Percentiles rank a stretch among this genome's conserved stretches.
These are phyloP conservation scores for Monopis laevigella DNA, from an alignment of 2,888 invertebrate species.

Conservation along the genomic window DNA sequence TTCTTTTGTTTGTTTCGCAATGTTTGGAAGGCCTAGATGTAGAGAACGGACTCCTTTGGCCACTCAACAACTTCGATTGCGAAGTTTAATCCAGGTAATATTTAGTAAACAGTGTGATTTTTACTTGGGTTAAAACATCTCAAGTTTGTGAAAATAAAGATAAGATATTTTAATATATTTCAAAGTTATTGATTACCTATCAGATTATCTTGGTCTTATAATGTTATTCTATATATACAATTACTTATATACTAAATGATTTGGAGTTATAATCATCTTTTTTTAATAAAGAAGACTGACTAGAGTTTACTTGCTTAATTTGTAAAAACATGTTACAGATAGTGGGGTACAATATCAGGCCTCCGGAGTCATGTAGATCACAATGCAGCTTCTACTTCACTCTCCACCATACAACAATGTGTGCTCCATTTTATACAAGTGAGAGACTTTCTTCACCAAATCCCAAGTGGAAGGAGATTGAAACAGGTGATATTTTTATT, in stretches of 20 bases:
- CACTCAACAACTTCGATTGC: constrained; percentile 84
- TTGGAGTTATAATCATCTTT: no score
- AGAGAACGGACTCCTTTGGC: constrained; percentile 83
- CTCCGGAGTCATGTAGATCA: constrained; percentile 49
- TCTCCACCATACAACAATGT: constrained; percentile 81
- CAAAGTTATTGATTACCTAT: no score
- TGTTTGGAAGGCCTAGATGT: constrained; percentile 73
- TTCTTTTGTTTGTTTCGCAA: constrained; percentile 22
- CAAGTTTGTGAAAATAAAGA: no score
- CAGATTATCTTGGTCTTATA: no score
- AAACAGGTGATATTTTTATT: constrained; percentile 72
- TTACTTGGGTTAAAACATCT: no score
- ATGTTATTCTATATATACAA: no score
- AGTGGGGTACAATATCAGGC: constrained; percentile 59
- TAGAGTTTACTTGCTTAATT: no score
- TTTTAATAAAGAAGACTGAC: no score
- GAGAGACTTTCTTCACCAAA: constrained; percentile 76
- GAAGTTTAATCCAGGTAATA: constrained; percentile 79
- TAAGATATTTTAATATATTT: no score
- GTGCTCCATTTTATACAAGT: constrained; percentile 86
- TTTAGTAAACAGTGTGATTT: constrained; percentile 17
- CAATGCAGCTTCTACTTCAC: constrained; percentile 78
- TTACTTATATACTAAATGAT: no score
- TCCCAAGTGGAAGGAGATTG: constrained; percentile 85
- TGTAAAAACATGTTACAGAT: no score